Conservation (phyloP, 2,113 vertebrate genomes). For the Hippocampus comes region DNA sequence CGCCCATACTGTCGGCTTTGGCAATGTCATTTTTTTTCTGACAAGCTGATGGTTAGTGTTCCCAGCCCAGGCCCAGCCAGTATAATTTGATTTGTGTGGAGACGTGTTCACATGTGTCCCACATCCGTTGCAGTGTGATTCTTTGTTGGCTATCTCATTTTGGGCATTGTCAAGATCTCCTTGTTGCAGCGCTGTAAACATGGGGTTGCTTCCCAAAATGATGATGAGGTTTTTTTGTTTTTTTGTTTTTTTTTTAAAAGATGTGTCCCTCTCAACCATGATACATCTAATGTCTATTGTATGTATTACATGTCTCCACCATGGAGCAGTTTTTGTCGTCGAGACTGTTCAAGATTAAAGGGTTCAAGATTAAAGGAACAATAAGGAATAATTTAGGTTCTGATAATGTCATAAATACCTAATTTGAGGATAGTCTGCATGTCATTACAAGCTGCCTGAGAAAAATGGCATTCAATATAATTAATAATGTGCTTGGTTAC, state of each 20-base stretch:
- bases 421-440: too few relatives aligned
- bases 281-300: not conserved
- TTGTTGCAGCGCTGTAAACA: constrained; percentile 15
- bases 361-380: not conserved
- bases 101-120: constrained; percentile 37
- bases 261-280: constrained; percentile 15
- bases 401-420: too few relatives aligned
- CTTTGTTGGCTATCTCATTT: constrained; percentile 43
- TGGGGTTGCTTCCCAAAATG: constrained; percentile 19
- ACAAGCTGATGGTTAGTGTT: constrained; percentile 45
- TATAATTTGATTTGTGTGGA: constrained; percentile 40
- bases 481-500: too few relatives aligned
- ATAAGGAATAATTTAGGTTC: not conserved
- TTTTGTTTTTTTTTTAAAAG: not conserved
- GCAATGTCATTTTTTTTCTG: constrained; percentile 48
- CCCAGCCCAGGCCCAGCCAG: constrained; percentile 9
- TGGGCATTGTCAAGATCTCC: constrained; percentile 24
- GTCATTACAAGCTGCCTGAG: too few relatives aligned
- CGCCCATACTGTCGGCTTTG: constrained; percentile 36
- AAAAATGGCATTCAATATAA: too few relatives aligned
- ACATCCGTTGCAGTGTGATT: constrained; percentile 24
- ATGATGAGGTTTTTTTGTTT: not conserved
- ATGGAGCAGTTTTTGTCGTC: constrained; percentile 2
- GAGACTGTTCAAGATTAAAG: not conserved
- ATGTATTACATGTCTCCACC: not conserved